Evolutionary conservation across 2,113 vertebrate species (phyloP).

Genomic region (Reinhardtius hippoglossoides): DNA sequence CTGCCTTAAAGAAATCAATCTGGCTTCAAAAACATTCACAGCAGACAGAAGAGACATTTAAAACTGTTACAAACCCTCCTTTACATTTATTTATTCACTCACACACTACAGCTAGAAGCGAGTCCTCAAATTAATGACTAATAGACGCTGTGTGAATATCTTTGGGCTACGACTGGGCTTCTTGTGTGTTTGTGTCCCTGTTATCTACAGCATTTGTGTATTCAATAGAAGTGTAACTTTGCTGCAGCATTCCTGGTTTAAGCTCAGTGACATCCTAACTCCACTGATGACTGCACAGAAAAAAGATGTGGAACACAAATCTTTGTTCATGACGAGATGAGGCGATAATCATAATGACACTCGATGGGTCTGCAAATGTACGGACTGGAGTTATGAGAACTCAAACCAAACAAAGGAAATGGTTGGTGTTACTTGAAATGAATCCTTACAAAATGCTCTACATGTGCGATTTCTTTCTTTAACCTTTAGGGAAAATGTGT

Average conservation of each 20-base stretch:
- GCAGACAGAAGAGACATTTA: constrained; percentile 60
- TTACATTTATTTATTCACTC: constrained; percentile 36
- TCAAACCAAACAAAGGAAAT: constrained; percentile 50
- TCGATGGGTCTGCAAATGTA: constrained; percentile 72
- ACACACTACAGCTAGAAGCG: constrained; percentile 36
- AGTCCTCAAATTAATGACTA: constrained; percentile 17
- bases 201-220: constrained; percentile 10
- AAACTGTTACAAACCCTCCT: constrained; percentile 21
- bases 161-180: constrained; percentile 42
- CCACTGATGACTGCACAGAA: constrained; percentile 62
- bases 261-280: constrained; percentile 50
- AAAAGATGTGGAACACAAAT: constrained; percentile 54
- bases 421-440: constrained; percentile 48
- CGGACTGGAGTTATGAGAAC: constrained; percentile 62
- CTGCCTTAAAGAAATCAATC: constrained; percentile 31
- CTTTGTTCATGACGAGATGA: constrained; percentile 70
- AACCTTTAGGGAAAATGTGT: not conserved
- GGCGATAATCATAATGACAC: constrained; percentile 59
- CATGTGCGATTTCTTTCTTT: not conserved
- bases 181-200: constrained; percentile 37
- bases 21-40: constrained; percentile 60
- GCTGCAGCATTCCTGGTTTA: constrained; percentile 41
- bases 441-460: constrained; percentile 10
- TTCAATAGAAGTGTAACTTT: constrained; percentile 16
- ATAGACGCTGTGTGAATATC: constrained; percentile 29